A percentile compares a stretch with the other conserved stretches of the same genome.
These are phyloP conservation scores for Anarsia innoxiella DNA, from an alignment of 2,888 invertebrate genomes.

Conservation along the genomic window DNA sequence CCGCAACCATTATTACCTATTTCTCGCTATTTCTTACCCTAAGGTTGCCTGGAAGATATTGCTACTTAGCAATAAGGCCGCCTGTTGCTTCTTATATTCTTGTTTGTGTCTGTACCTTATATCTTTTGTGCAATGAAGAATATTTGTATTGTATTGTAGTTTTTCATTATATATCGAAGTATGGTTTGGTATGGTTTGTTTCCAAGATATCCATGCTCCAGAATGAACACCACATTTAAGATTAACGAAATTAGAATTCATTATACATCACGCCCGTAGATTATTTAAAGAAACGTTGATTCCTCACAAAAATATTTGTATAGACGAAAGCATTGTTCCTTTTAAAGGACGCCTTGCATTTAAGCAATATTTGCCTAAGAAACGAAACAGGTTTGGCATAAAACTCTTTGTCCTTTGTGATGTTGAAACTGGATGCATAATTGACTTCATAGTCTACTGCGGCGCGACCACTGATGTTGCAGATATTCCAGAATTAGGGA, in stretches of 20 bases:
- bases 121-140: too few species aligned
- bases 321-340: too few species aligned
- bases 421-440: constrained; percentile 20
- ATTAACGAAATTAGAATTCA: constrained; percentile 16
- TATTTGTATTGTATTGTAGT: too few species aligned
- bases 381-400: constrained; percentile 21
- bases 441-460: constrained; percentile 24
- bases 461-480: constrained; percentile 17
- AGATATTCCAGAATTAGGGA: constrained; percentile 13
- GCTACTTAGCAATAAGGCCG: too few species aligned
- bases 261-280: constrained; percentile 19
- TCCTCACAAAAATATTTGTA: constrained; percentile 18
- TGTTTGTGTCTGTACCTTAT: too few species aligned
- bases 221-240: constrained; percentile 3
- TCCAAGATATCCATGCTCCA: neutral
- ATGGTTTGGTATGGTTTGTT: neutral
- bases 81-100: too few species aligned
- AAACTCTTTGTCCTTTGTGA: too few species aligned
- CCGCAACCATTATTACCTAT: too few species aligned
- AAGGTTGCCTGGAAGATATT: too few species aligned
- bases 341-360: constrained; percentile 19
- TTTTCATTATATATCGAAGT: too few species aligned
- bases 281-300: constrained; percentile 16
- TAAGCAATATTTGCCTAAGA: constrained; percentile 23
- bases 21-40: too few species aligned